These are phyloP conservation scores for Andrena minutula DNA, from an alignment of 2,888 invertebrate genomes.

Conservation along the genomic window DNA sequence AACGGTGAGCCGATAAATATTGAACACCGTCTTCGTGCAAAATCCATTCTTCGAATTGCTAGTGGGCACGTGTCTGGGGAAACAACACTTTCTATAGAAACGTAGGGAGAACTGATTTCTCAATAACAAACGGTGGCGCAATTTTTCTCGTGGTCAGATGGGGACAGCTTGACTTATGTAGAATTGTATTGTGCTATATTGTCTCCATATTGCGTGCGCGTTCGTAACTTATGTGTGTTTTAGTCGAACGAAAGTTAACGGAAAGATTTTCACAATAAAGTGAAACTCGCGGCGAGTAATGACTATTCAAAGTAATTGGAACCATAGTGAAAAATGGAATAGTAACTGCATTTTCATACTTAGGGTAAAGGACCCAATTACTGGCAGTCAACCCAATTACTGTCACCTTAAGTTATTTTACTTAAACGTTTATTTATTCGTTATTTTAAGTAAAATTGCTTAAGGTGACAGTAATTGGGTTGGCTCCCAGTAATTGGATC, in stretches of 20 bases:
- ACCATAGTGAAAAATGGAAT: background rate
- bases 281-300: background rate
- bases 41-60: background rate
- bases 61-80: conserved; percentile 46
- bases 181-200: background rate
- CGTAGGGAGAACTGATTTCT: conserved; percentile 51
- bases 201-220: background rate
- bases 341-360: background rate
- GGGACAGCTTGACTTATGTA: background rate
- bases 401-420: too few relatives aligned
- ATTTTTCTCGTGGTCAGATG: conserved; percentile 39
- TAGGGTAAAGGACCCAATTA: too few relatives aligned
- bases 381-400: too few relatives aligned
- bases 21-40: background rate
- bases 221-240: background rate
- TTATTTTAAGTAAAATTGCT: too few relatives aligned
- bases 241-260: background rate
- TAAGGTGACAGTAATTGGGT: too few relatives aligned
- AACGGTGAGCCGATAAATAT: background rate
- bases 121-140: conserved; percentile 52
- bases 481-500: too few relatives aligned
- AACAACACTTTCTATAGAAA: conserved; percentile 61
- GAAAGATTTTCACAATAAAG: background rate
- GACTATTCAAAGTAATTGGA: background rate
- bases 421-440: too few relatives aligned